Base-by-base conservation (phyloP, 2,888 invertebrate genomes). In the Cheilosia soror region DNA sequence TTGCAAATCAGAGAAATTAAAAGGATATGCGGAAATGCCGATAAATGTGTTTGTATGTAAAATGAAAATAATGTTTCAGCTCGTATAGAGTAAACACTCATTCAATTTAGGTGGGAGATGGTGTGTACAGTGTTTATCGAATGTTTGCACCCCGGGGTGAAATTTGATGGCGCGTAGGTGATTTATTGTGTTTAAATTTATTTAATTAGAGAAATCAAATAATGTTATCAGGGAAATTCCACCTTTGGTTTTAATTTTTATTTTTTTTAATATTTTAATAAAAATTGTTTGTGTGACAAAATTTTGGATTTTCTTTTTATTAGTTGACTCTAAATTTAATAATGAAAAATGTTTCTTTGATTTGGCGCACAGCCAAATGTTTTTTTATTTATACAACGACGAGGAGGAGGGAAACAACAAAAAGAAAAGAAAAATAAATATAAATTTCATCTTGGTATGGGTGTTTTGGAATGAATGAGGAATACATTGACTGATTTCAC, bases 401-500 rank as follows among this genome's bases (percentile, higher is more conserved):
- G 58, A 49, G 44, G 72, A 29, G 55, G 57, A 47, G 49, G 29
- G 20, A 25, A 29, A 66, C 58, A 37, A 37, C 9, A 71, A 40
- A 44, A 15, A 55, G 13, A 27, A 25, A 27, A 27, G 4, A 55
- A 65, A 40, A 53, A 44, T 47, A 60, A 71, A 73, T 62, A 80
- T 62, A 80, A 73, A 73, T 73, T 66, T 62, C 62, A 29, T 29
- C 42, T 58, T 49, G 51, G 68, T 76, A 57, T 58, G 60, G 57
- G 15, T 57, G 55, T 71, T 66, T 73, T 75, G 58, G 63, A 75
- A 76, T 81, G 76, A 69, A 69, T 81, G 40, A 20, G 75, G 44
- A 69, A 68, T 47, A 75, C 63, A 78, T 66, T 75, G 69, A 71
- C 75, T 79, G 73, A 79, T 75, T 84, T 73, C 51, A 57, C 55